A percentile compares a stretch with the other conserved stretches of the same genome.
These are phyloP conservation scores for Artibeus jamaicensis DNA, from an alignment of 2,797 vertebrate genomes.

Conservation along the genomic window DNA sequence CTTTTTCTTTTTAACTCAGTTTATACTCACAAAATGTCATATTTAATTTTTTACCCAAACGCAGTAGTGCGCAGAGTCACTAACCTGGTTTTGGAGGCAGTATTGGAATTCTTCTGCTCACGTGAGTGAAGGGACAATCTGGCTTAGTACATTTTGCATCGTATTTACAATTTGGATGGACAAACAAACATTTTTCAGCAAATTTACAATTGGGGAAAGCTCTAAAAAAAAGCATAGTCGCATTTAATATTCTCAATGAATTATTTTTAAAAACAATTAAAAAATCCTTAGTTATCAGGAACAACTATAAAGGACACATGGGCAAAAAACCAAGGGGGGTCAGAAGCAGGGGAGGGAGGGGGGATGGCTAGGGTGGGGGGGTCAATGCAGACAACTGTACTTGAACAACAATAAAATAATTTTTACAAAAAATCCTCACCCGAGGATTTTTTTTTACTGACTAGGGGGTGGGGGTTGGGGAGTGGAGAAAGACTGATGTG, in stretches of 20 bases:
- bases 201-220: slow-evolving; percentile 96
- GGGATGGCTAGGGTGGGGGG: no score
- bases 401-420: no score
- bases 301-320: no score
- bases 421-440: no score
- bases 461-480: no score
- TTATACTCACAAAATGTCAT: not conserved
- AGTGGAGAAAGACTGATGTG: no score
- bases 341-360: no score
- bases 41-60: not conserved
- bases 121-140: slow-evolving; percentile 96
- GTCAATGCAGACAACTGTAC: no score
- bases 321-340: no score
- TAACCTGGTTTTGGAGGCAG: slow-evolving; percentile 84
- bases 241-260: not conserved
- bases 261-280: not conserved
- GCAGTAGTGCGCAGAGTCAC: not conserved
- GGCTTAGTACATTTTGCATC: slow-evolving; percentile 93
- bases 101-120: slow-evolving; percentile 84
- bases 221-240: slow-evolving; percentile 78
- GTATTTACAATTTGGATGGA: slow-evolving; percentile 98
- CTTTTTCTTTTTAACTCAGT: not conserved
- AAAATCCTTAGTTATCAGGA: no score
- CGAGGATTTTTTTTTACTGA: no score
- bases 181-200: slow-evolving; percentile 97